Percentiles rank a stretch among this genome's conserved stretches.
Conservation (phyloP, 53 echinoderm and acorn worm genomes). For the Zoroaster sp. region DNA sequence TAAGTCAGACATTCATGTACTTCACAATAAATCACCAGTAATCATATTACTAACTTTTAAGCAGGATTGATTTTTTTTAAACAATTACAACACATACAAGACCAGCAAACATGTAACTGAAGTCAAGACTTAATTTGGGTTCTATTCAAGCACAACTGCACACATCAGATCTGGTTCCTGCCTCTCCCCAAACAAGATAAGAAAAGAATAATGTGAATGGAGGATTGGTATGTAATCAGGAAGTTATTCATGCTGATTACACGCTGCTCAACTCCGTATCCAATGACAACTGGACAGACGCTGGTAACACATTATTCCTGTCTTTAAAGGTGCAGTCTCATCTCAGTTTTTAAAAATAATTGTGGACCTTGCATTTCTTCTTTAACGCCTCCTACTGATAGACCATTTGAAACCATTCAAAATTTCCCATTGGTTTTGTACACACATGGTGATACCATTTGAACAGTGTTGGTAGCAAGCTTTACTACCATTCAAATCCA, state of each 20-base stretch:
- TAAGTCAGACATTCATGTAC: no score
- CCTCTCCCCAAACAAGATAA: background rate
- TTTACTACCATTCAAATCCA: no score
- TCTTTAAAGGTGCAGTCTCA: background rate
- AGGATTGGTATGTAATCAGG: slow-evolving; percentile 2
- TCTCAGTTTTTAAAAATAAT: no score
- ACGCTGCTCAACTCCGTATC: background rate
- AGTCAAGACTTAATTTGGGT: background rate
- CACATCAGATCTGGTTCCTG: slow-evolving; percentile 9
- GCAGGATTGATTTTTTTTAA: no score
- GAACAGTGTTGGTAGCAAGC: no score
- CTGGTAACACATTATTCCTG: background rate
- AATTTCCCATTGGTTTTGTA: no score
- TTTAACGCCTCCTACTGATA: no score
- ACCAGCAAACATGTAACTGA: background rate
- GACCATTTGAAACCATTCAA: no score
- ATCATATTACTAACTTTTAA: no score
- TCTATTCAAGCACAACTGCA: slow-evolving; percentile 23
- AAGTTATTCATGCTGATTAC: slow-evolving; percentile 22
- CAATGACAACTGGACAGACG: slow-evolving; percentile 13
- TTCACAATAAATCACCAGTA: no score
- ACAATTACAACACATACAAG: background rate
- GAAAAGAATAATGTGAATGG: background rate
- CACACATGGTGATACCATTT: no score
- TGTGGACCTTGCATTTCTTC: no score